Evolutionary conservation across 2,888 invertebrate genomes (phyloP), one percentile per base, ranked within the genome.

Genomic region (Amblyjoppa fuscipennis): DNA sequence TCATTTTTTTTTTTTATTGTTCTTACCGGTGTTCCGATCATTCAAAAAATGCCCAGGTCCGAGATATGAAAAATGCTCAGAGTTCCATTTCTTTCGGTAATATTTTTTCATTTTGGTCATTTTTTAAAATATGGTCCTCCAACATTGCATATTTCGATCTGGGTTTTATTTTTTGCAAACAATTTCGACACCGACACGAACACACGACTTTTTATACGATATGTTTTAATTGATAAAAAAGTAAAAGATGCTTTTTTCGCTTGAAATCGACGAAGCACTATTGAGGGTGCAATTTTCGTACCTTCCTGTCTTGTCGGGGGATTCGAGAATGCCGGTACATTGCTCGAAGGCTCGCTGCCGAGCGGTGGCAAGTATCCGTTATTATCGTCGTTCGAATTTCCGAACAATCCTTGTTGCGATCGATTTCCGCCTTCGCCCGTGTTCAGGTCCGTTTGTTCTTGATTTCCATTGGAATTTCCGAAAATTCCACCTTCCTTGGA

Each of bases 341-440:
- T 87, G 61, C 80, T 79, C 7, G 91, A 90, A 59, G 90, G 88
- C n/a, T 81, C 85, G 75, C 87, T 81, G 34, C 90, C 91, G 77
- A 90, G 74, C 6, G 91, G 92, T 81, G 91, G 92, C 80, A 91
- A 88, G 83, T 92, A 92, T 78, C 89, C 91, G 85, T 87, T 91
- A 20, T 84, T 81, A 64, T 89, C 90, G 13, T 51, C 86, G 25
- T 61, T 28, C 13, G 83, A 31, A 11, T 49, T 38, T 41, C 68
- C 71, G 64, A 79, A 71, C 25, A 84, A n/a, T 68, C 80, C 59
- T 31, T 77, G 56, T 51, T 81, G 81, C 59, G 51, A 73, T 85
- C 83, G 70, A 76, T 85, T 38, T 28, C 51, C 76, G 13, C 11
- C 64, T 81, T 90, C 90, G 34, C 89, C 90, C 64, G 86, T 69